Conservation (phyloP, 1,140 invertebrate species). For the Phortica variegata region DNA sequence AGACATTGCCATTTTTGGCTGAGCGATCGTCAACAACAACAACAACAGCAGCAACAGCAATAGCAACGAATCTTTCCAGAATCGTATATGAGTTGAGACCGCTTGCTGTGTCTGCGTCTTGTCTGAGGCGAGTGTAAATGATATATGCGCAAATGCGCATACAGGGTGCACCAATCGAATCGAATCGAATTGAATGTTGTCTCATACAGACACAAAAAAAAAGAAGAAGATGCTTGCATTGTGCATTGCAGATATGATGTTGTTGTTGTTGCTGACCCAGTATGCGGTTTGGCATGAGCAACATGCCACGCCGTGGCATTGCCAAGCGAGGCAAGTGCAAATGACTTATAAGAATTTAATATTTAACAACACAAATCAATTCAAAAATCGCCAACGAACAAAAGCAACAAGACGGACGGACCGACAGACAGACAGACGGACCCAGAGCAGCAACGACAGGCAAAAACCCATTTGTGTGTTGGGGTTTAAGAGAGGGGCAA, state of each 20-base stretch:
- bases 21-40: constrained; percentile 3
- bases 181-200: neutral
- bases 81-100: neutral
- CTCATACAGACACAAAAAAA: neutral
- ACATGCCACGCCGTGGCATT: constrained; percentile 1
- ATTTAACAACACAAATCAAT: constrained; percentile 57
- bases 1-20: too few species aligned
- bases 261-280: neutral
- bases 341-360: constrained; percentile 57
- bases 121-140: constrained; percentile 43
- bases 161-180: constrained; percentile 2
- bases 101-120: neutral
- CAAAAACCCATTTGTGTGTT: too few species aligned
- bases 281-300: constrained; percentile 13
- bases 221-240: neutral
- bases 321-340: constrained; percentile 51
- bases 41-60: neutral
- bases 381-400: constrained; percentile 37
- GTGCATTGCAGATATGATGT: neutral
- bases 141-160: constrained; percentile 45
- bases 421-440: too few species aligned
- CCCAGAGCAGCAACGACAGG: too few species aligned
- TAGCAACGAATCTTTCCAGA: neutral
- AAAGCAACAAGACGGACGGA: too few species aligned
- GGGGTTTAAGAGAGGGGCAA: too few species aligned